Evolutionary conservation across 2,113 vertebrate species (phyloP), one percentile per base, ranked within the genome.

Genomic region (Gila orcuttii): DNA sequence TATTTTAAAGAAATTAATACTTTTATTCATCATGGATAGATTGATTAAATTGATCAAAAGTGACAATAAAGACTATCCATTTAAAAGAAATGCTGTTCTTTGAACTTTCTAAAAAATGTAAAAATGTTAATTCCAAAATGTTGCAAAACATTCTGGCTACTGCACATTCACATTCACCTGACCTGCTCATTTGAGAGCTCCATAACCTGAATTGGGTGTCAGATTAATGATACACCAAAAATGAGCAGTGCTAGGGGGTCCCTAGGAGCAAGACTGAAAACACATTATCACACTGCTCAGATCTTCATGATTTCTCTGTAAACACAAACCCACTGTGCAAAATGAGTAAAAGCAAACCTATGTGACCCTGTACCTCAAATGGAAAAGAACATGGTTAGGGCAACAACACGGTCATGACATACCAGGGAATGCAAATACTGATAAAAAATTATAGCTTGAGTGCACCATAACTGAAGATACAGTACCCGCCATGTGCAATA

Each of bases 241-340:
- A 64, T 45, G 31, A 42, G 12, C 36, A 9, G 73, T 80, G 57
- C 33, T 31, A 28, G 10, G 11, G 17, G 55, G 55, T 59, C 21
- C 36, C 36, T 42, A n/a, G 6, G 57, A 45, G 57, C 78, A n/a
- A 36, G 21, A 64, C 13, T 28, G n/a, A 60, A 13, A 79, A 60
- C 57, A 60, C 6, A 62, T 45, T 25, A 78, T 79, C 11, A 59
- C 75, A 57, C 75, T 2, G 1, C 17, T 36, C 52, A 55, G 19
- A 57, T 39, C 33, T 80, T 60, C 33, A 39, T 33, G 19, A 31
- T 79, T 21, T 39, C 76, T 17, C 4, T 45, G 45, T 50, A 25
- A 80, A 80, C 23, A 80, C 36, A 52, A 82, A 50, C 25, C 45
- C 42, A 66, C 42, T 33, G 42, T 13, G 39, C 39, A 62, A 66